Evolutionary conservation across 2,797 vertebrate genomes (phyloP), one percentile per base, ranked within the genome.

Genomic region (Pelobates cultripes): DNA sequence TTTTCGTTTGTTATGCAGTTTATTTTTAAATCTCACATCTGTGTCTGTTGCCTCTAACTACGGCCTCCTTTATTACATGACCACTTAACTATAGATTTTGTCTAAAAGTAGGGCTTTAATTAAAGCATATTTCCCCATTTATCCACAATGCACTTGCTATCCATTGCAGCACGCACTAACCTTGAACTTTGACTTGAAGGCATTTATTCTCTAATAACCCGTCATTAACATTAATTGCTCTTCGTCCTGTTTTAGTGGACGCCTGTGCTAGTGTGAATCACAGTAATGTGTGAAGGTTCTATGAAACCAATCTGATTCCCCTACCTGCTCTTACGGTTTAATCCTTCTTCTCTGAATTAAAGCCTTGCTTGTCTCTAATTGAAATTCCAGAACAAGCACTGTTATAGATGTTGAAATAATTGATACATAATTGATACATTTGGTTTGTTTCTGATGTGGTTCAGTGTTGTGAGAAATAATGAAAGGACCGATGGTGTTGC

Each of bases 151-250:
- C 15, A n/a, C 57, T 61, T 61, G 13, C 57, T n/a, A 61, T 61
- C 57, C 14, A 15, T 4, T 17, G 6, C 57, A 14, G 57, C 57
- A 61, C 57, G 15, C 57, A 61, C 12, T 61, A n/a, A 61, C 57
- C 57, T 61, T 61, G 57, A 61, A 61, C 57, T 15, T 61, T 61
- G 57, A 14, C 57, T 2, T 61, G 57, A 61, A 61, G 57, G 57
- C 57, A n/a, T 61, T 61, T 9, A 61, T n/a, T 15, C 15, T 14
- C 57, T 61, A 61, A 61, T 61, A 61, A 61, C 57, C 57, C 5
- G 15, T 61, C 57, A 61, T 61, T 61, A 61, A 13, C 57, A 61
- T n/a, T 61, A 61, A 61, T 61, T 61, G 57, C 57, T 61, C 57
- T n/a, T 61, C 57, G 5, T 14, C 57, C 15, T 14, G 57, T 61